Evolutionary conservation across 2,888 invertebrate genomes (phyloP).

Genomic region (Synanthedon andrenaeformis): DNA sequence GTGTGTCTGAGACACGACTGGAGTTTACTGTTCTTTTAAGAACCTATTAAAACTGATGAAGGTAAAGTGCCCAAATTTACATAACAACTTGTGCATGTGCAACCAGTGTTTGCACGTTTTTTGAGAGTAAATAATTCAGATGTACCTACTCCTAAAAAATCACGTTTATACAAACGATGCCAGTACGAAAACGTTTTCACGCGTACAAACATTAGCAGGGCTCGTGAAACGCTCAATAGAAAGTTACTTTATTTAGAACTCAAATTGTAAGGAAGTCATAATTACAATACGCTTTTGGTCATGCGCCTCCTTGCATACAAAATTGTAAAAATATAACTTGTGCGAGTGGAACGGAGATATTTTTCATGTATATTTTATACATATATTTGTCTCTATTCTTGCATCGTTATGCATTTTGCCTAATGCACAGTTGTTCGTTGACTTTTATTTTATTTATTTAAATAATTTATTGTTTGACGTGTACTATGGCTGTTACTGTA

Average conservation of each 20-base stretch:
- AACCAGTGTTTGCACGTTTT: too few relatives aligned
- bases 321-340: neutral
- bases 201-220: neutral
- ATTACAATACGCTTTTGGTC: conserved; percentile 41
- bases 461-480: too few relatives aligned
- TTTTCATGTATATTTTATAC: conserved; percentile 5
- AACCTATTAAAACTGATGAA: too few relatives aligned
- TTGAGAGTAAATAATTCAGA: too few relatives aligned
- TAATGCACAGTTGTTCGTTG: conserved; percentile 10
- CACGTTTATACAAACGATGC: too few relatives aligned
- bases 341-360: neutral
- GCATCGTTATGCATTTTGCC: conserved; percentile 11
- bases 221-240: neutral
- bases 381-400: conserved; percentile 6
- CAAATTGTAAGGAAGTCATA: conserved; percentile 27
- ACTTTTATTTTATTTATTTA: conserved; percentile 2
- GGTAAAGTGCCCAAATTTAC: too few relatives aligned
- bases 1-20: too few relatives aligned
- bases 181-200: neutral
- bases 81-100: too few relatives aligned
- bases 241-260: neutral
- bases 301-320: conserved; percentile 9
- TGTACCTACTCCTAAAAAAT: too few relatives aligned
- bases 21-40: too few relatives aligned
- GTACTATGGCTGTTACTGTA: too few relatives aligned